Conservation (phyloP, 2,888 invertebrate genomes). For the Helicoverpa assulta region DNA sequence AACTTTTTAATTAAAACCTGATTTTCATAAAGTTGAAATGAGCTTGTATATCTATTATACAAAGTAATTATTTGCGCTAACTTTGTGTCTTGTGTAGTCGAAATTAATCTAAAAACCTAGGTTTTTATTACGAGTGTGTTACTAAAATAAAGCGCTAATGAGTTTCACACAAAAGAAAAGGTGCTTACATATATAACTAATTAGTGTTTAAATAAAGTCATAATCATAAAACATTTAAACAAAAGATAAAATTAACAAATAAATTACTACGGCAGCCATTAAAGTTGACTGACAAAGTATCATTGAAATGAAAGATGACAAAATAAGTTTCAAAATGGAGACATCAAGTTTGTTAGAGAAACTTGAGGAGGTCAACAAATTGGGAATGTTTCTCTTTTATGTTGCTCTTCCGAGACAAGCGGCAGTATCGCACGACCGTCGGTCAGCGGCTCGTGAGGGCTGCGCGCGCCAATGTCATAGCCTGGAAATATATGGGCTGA, state of each 20-base stretch:
- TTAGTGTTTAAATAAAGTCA: background rate
- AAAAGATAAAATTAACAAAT: background rate
- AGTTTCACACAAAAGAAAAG: slow-evolving; percentile 12
- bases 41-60: no score
- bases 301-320: slow-evolving; percentile 19
- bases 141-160: slow-evolving; percentile 4
- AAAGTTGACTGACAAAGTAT: slow-evolving; percentile 9
- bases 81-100: no score
- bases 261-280: background rate
- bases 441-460: no score
- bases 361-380: slow-evolving; percentile 50
- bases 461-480: no score
- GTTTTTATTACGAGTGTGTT: background rate
- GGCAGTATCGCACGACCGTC: no score
- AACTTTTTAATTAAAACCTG: no score
- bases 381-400: slow-evolving; percentile 22
- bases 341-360: slow-evolving; percentile 23
- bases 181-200: no score
- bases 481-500: no score
- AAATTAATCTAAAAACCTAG: no score
- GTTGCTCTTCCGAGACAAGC: no score
- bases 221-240: background rate
- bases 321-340: slow-evolving; percentile 33
- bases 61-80: no score
- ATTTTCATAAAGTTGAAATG: no score